A percentile compares a stretch with the other conserved stretches of the same genome.
Evolutionary conservation across 2,113 vertebrate genomes (phyloP).

Genomic region (Rhinolophus sinicus): DNA sequence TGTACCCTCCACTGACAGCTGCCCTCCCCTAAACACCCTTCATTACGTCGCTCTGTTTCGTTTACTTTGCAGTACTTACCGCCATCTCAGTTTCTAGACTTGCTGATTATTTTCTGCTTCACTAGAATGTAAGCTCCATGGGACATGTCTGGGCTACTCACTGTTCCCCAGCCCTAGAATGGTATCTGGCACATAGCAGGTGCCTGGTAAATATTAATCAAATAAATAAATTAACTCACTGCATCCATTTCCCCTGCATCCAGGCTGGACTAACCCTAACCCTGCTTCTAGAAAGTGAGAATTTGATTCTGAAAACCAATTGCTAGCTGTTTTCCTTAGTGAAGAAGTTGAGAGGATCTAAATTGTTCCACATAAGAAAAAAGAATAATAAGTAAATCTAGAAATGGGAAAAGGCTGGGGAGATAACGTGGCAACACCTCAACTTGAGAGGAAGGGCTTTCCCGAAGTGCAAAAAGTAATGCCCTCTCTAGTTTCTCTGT

Average conservation of each 20-base stretch:
- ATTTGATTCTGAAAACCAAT: background rate
- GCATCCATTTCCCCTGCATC: background rate
- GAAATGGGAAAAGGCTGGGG: background rate
- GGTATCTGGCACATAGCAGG: background rate
- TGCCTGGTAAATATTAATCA: background rate
- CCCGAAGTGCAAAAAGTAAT: fast-evolving
- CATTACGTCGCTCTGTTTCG: background rate
- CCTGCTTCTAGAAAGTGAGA: background rate
- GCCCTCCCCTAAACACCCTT: fast-evolving
- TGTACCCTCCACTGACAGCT: background rate
- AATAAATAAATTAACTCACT: background rate
- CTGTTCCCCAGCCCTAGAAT: background rate
- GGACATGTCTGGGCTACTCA: background rate
- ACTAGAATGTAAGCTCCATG: background rate
- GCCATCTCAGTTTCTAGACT: background rate
- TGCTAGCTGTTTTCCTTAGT: background rate
- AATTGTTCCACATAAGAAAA: background rate
- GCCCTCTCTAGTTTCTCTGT: fast-evolving
- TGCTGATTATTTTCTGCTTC: background rate
- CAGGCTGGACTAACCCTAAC: background rate
- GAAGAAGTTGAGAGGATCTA: background rate
- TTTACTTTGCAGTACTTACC: too few relatives aligned
- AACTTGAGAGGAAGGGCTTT: too few relatives aligned
- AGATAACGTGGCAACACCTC: fast-evolving
- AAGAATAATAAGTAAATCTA: background rate